Base-by-base conservation (phyloP, 2,888 invertebrate species). In the Drosophila leonis region DNA sequence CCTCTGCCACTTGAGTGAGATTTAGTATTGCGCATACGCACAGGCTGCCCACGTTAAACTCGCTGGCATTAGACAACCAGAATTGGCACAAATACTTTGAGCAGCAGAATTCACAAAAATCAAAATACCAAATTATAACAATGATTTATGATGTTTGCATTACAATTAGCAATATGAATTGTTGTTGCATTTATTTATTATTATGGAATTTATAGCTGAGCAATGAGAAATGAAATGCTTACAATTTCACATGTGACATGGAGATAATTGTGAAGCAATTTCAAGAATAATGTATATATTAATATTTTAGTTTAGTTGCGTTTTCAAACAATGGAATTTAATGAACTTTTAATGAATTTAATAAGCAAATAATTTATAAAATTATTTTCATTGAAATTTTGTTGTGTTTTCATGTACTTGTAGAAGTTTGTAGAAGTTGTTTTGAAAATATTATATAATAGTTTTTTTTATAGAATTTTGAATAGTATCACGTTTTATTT, bases 1-100 rank as follows among this genome's bases (percentile, higher is more conserved):
- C 37, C 62, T 18, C 35, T 29, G 64, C 64, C 46, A 75, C 78
- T 74, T 63, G 74, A 61, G 56, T 55, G 39, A 66, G 75, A 78
- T 83, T 77, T 65, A 65, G 65, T 73, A 65, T 62, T 35, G 49
- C 48, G 44, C 48, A 54, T 54, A 61, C 46, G 42, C 67, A 62
- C 33, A 27, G 42, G 57, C 18, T 24, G 59, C 41, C 55, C 57
- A 49, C 24, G 35, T 44, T 75, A 61, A 59, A 57, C 72, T 76
- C 56, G 39, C 37, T 27, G 69, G 44, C 31, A 35, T 55, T 42
- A 29, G 29, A 13, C 54, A 49, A 7, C 42, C 10, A n/a, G 52
- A 61, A 61, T 37, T 20, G 39, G 8, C 41, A 59, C 18, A 51
- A 52, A 52, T 31, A 52, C 44, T 24, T 46, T 27, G 31, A 35